These are phyloP conservation scores for Drosophila pullipes DNA, from an alignment of 2,888 invertebrate species.

Conservation along the genomic window DNA sequence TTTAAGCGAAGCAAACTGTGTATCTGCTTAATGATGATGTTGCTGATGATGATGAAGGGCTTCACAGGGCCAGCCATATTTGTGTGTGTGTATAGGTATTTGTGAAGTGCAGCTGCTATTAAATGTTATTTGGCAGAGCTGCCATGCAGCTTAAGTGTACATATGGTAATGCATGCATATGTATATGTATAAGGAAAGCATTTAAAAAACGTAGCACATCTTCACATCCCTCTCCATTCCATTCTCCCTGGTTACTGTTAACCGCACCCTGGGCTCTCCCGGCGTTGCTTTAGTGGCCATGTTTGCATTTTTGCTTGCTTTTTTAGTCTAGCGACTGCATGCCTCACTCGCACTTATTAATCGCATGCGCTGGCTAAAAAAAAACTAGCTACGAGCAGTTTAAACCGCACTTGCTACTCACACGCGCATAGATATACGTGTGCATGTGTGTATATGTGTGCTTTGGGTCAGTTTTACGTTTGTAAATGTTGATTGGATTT, in stretches of 20 bases:
- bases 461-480: slow-evolving; percentile 38
- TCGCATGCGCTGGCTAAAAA: slow-evolving; percentile 55
- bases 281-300: slow-evolving; percentile 46
- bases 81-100: slow-evolving; percentile 16
- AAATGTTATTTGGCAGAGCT: slow-evolving; percentile 64
- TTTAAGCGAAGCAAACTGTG: slow-evolving; percentile 34
- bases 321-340: slow-evolving; percentile 44
- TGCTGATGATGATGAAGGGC: slow-evolving; percentile 34
- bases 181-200: slow-evolving; percentile 42
- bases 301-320: slow-evolving; percentile 42
- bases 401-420: slow-evolving; percentile 57
- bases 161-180: slow-evolving; percentile 13
- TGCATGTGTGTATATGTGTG: slow-evolving; percentile 27
- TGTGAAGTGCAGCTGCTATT: slow-evolving; percentile 66
- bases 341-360: slow-evolving; percentile 40
- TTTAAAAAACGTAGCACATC: slow-evolving; percentile 65
- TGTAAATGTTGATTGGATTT: slow-evolving; percentile 47
- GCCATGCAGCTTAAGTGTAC: slow-evolving; percentile 37
- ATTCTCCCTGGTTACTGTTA: slow-evolving; percentile 6
- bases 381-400: slow-evolving; percentile 72
- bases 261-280: slow-evolving; percentile 16
- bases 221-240: slow-evolving; percentile 1
- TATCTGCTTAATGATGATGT: slow-evolving; percentile 29
- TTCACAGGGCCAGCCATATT: slow-evolving; percentile 19
- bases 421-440: slow-evolving; percentile 1